These are phyloP conservation scores for Trachelus stipa DNA, from an alignment of 2,888 invertebrate species.

Conservation along the genomic window DNA sequence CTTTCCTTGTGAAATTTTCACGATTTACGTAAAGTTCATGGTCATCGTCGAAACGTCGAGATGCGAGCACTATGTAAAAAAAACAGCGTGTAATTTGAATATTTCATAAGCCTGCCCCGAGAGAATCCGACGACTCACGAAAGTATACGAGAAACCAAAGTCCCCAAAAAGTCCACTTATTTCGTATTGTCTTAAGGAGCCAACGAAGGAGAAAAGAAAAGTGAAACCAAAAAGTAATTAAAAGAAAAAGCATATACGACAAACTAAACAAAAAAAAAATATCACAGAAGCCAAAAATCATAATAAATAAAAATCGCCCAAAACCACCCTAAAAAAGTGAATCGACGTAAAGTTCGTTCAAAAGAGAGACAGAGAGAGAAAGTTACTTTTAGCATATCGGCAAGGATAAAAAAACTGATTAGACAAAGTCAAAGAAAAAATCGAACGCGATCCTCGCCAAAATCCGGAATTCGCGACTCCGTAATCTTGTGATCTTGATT, in stretches of 20 bases:
- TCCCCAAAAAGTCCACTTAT: slow-evolving; percentile 38
- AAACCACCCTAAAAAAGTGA: background rate
- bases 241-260: background rate
- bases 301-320: background rate
- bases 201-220: background rate
- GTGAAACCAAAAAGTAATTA: background rate
- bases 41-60: slow-evolving; percentile 13
- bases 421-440: background rate
- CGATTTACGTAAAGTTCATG: slow-evolving; percentile 1
- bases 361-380: slow-evolving; percentile 25
- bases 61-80: slow-evolving; percentile 2
- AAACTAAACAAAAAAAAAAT: background rate
- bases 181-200: slow-evolving; percentile 3
- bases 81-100: slow-evolving; percentile 41
- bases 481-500: slow-evolving; percentile 23
- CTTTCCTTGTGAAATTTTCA: slow-evolving; percentile 6
- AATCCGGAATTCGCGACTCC: slow-evolving; percentile 3
- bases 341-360: background rate
- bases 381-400: slow-evolving; percentile 52
- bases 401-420: slow-evolving; percentile 25
- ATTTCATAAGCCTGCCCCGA: slow-evolving; percentile 55
- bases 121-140: slow-evolving; percentile 54
- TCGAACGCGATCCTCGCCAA: slow-evolving; percentile 4
- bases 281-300: background rate
- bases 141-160: slow-evolving; percentile 57